Percentiles rank a stretch among this genome's conserved stretches.
Conservation (phyloP, 2,888 invertebrate species). For the Pseudeuparius sepicola region DNA sequence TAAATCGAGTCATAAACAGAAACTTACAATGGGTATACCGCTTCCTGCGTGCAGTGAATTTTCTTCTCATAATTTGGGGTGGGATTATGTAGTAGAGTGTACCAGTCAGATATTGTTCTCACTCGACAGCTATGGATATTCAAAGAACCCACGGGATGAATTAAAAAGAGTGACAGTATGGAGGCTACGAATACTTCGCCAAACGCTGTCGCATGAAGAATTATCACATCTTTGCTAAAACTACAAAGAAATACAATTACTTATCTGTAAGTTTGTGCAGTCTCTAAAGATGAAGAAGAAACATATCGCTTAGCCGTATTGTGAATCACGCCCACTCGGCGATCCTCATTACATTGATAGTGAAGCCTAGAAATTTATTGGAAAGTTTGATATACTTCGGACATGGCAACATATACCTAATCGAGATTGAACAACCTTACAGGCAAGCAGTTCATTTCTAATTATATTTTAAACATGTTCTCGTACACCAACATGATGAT, state of each 20-base stretch:
- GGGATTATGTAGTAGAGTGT: conserved; percentile 90
- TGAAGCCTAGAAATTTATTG: no score
- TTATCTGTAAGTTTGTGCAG: conserved; percentile 4
- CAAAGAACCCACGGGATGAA: conserved; percentile 73
- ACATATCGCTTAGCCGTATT: no score
- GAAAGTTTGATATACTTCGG: no score
- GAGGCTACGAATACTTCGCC: conserved; percentile 71
- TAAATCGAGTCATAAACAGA: not conserved
- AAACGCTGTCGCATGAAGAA: conserved; percentile 73
- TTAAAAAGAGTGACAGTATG: conserved; percentile 64
- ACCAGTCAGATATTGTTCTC: conserved; percentile 86
- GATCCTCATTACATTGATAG: no score
- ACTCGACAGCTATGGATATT: conserved; percentile 69
- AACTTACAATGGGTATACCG: conserved; percentile 91
- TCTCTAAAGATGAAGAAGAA: not conserved
- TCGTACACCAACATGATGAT: no score
- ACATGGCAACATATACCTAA: no score
- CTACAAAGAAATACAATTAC: conserved; percentile 30
- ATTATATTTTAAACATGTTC: no score
- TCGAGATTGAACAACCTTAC: no score
- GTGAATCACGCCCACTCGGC: no score
- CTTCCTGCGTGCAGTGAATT: conserved; percentile 93
- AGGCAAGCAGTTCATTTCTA: no score
- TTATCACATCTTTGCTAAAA: conserved; percentile 65
- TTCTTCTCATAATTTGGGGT: conserved; percentile 81